These are phyloP conservation scores for Tetropium fuscum DNA, from an alignment of 2,888 invertebrate genomes.

Conservation along the genomic window DNA sequence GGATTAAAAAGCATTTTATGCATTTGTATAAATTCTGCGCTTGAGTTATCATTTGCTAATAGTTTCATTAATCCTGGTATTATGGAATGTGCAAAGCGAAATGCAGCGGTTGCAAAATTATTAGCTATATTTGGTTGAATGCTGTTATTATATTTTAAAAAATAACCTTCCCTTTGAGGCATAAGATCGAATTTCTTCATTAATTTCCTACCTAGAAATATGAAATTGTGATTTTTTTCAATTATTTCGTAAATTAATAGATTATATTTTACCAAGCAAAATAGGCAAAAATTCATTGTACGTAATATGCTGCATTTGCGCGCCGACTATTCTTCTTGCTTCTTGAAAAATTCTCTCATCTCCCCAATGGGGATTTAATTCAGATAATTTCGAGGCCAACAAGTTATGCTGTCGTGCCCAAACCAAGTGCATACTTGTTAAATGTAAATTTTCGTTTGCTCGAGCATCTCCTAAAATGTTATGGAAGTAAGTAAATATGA, in stretches of 20 bases:
- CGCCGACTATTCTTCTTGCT: slow-evolving; percentile 79
- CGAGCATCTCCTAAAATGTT: slow-evolving; percentile 81
- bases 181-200: slow-evolving; percentile 71
- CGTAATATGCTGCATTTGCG: slow-evolving; percentile 89
- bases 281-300: slow-evolving; percentile 86
- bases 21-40: slow-evolving; percentile 75
- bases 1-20: slow-evolving; percentile 88
- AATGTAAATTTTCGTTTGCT: slow-evolving; percentile 87
- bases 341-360: slow-evolving; percentile 86
- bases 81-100: slow-evolving; percentile 90
- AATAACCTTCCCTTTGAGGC: slow-evolving; percentile 68
- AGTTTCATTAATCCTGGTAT: slow-evolving; percentile 81
- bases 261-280: slow-evolving; percentile 71
- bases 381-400: slow-evolving; percentile 72
- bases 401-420: slow-evolving; percentile 90
- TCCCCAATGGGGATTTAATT: slow-evolving; percentile 80
- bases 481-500: no score
- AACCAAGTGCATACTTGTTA: slow-evolving; percentile 87
- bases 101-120: slow-evolving; percentile 86
- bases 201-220: slow-evolving; percentile 68
- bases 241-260: no score
- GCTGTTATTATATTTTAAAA: slow-evolving; percentile 71
- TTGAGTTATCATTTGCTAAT: slow-evolving; percentile 68
- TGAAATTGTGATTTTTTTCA: background rate
- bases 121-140: slow-evolving; percentile 85